These are phyloP conservation scores for Cephus pygmeus DNA, from an alignment of 2,888 invertebrate genomes.

Conservation along the genomic window DNA sequence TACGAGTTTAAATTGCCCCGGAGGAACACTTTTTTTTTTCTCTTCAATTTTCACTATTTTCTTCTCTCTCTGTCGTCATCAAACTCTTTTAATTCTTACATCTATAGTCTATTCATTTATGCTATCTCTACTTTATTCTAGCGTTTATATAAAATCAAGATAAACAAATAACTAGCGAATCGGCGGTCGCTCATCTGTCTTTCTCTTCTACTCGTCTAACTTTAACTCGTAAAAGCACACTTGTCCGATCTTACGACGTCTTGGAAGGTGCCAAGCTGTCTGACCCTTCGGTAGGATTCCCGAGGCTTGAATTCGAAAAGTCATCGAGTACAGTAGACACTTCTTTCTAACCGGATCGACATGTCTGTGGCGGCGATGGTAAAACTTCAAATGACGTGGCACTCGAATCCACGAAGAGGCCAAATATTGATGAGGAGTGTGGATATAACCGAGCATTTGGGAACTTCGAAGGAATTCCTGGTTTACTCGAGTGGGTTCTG, in stretches of 20 bases:
- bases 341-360: slow-evolving; percentile 1
- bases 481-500: slow-evolving; percentile 8
- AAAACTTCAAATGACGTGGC: slow-evolving; percentile 28
- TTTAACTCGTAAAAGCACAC: slow-evolving; percentile 6
- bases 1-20: neutral
- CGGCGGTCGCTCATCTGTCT: slow-evolving; percentile 9
- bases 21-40: neutral
- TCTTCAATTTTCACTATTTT: neutral
- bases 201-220: slow-evolving; percentile 14
- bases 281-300: slow-evolving; percentile 22
- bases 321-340: neutral
- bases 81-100: neutral
- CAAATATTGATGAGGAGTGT: slow-evolving; percentile 38
- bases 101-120: neutral
- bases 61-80: neutral
- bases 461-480: slow-evolving; percentile 40
- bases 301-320: neutral
- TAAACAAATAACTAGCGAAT: neutral
- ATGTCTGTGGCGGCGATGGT: slow-evolving; percentile 6
- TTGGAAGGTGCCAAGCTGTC: slow-evolving; percentile 31
- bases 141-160: neutral
- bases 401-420: slow-evolving; percentile 36
- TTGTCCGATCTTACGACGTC: slow-evolving; percentile 22
- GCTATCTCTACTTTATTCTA: neutral
- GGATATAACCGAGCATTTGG: slow-evolving; percentile 3